Base-by-base conservation (phyloP, 2,888 invertebrate species). In the Drosophila meridionalis region DNA sequence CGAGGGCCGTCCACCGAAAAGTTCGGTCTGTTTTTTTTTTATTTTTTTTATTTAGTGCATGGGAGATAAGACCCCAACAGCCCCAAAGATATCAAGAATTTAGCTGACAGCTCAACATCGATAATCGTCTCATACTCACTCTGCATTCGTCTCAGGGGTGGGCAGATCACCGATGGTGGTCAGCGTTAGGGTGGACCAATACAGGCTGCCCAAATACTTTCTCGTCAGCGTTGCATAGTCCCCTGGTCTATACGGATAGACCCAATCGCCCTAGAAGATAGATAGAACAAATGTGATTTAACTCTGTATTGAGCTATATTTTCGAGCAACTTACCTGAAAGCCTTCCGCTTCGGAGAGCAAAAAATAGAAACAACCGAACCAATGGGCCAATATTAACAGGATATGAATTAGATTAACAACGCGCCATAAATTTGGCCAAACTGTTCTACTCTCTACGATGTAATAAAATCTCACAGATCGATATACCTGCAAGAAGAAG, bases 291-390 rank as follows among this genome's bases (percentile, higher is more conserved):
- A 20, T 20, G 20, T 20, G 20, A 20, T 20, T 20, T 20, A 20
- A 20, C 20, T 20, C 20, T 20, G 20, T 0, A 20, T 20, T 20
- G 20, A 20, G 20, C 1, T 20, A 20, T 20, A 20, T 20, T 20
- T 20, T 20, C 20, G 20, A 11, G 30, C 2, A 56, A 56, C 71
- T 78, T 72, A 96, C 96, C 95, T 96, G 95, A 93, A 97, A 97
- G 28, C 96, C 96, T 93, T 98, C 98, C 69, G 97, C 96, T 92
- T 98, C 98, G 7, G 98, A 98, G 66, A 99, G 95, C 90, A 99
- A 94, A 94, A 97, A 99, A 94, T 99, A 99, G 94, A 99, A 99
- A 93, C 98, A 99, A 66, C 99, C 99, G 93, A 99, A 99, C 99
- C 99, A 99, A 93, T 99, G 99, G 59, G 98, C 98, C 89, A 98